These are phyloP conservation scores for Eucriotettix oculatus DNA, from an alignment of 2,888 invertebrate genomes.

Conservation along the genomic window DNA sequence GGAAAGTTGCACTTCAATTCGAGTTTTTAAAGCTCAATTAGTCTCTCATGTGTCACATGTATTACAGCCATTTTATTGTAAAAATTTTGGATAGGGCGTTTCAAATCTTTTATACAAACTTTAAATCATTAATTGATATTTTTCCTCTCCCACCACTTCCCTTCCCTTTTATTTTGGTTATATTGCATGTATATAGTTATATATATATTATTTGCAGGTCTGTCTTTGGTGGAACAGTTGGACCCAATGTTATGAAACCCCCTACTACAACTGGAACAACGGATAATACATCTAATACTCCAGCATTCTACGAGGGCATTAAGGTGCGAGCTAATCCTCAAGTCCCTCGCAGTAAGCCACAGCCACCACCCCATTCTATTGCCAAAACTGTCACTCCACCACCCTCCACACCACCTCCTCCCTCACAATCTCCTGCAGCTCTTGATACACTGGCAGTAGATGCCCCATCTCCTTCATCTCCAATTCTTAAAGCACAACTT, in stretches of 20 bases:
- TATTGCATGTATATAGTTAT: no score
- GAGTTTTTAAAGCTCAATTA: no score
- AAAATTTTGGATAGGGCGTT: no score
- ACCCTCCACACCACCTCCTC: slow-evolving; percentile 36
- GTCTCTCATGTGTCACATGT: no score
- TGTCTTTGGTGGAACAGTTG: slow-evolving; percentile 67
- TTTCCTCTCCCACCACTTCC: no score
- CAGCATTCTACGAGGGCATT: slow-evolving; percentile 50
- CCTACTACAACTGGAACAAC: not conserved
- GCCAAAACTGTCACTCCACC: not conserved
- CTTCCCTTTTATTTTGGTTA: no score
- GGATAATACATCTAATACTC: slow-evolving; percentile 24
- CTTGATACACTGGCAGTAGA: slow-evolving; percentile 16
- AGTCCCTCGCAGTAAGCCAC: slow-evolving; percentile 21
- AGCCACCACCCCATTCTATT: slow-evolving; percentile 4
- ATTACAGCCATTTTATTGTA: no score
- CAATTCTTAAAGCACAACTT: slow-evolving; percentile 70
- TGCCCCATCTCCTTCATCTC: slow-evolving; percentile 46
- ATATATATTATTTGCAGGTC: slow-evolving; percentile 33
- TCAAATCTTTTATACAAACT: no score
- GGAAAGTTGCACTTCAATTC: no score
- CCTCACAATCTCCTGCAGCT: not conserved
- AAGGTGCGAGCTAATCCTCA: slow-evolving; percentile 43
- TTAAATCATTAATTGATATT: no score
- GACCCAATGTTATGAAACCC: slow-evolving; percentile 39